Evolutionary conservation across 1,140 invertebrate genomes (phyloP), one percentile per base, ranked within the genome.

Genomic region (Scaptomyza montana): DNA sequence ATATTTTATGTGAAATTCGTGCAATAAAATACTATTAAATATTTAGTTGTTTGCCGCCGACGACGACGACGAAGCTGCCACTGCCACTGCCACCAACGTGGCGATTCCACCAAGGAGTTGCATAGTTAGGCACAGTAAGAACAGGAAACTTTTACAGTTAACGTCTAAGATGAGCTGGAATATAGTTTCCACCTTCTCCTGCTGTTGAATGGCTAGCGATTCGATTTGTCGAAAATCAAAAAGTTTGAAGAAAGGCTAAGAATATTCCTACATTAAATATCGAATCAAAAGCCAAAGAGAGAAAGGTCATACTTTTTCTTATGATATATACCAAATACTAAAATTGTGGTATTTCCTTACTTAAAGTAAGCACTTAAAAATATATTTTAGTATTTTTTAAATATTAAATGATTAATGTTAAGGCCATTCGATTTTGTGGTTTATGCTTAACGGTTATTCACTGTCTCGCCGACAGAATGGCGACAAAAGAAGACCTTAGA

Each of bases 1-100:
- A 89, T 90, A 89, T 89, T 89, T 89, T 89, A 89, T 89, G 80
- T 89, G 84, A 89, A 89, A 80, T 90, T 89, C 86, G 86, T 90
- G 80, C 85, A 89, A 89, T 89, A 90, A 89, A 89, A 89, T 89
- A 89, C 86, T 90, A 90, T 90, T 90, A 90, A 90, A 89, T 90
- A 90, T 89, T 89, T 90, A 89, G 86, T 90, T 90, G 69, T 54
- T 54, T 74, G 63, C 72, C 39, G n/a, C 39, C 39, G 39, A 43
- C 39, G 39, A 43, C 12, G 39, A 41, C 39, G 39, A 1, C 72
- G 59, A 28, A 65, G 49, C 77, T 64, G 68, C 53, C 45, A 67
- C 54, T 55, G 62, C 43, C 25, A 39, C 39, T 60, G 67, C 67
- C 59, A 61, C 65, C 57, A 54, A 5, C 49, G 50, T 67, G 49